phyloP scores from a whole-genome alignment of 2,888 invertebrate genomes.

The Lacanobia wlatinum region DNA sequence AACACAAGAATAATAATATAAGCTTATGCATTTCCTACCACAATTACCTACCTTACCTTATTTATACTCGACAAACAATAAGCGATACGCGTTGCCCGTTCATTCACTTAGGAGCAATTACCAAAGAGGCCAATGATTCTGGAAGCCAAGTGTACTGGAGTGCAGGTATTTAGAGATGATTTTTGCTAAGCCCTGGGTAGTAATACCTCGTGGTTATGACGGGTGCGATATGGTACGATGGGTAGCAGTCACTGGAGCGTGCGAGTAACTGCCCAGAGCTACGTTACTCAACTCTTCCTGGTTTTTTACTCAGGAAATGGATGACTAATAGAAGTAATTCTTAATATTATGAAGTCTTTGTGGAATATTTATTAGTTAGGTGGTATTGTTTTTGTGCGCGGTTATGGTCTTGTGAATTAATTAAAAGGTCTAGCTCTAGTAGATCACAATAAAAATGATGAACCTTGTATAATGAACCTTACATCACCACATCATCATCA shows the following conservation, averaged over 20 bases:
- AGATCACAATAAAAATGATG: background rate
- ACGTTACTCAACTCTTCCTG: slow-evolving; percentile 78
- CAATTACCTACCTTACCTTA: slow-evolving; percentile 24
- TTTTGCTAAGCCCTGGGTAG: slow-evolving; percentile 61
- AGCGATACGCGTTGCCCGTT: slow-evolving; percentile 72
- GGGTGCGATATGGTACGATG: slow-evolving; percentile 88
- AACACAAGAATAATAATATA: background rate
- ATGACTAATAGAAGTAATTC: slow-evolving; percentile 65
- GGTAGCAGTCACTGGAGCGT: slow-evolving; percentile 79
- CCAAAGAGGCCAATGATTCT: slow-evolving; percentile 59
- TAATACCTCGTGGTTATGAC: slow-evolving; percentile 68
- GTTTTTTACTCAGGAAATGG: slow-evolving; percentile 77
- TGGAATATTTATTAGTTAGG: slow-evolving; percentile 29
- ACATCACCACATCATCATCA: no score
- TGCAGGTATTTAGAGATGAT: slow-evolving; percentile 63
- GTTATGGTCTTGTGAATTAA: slow-evolving; percentile 8
- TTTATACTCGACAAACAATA: slow-evolving; percentile 48
- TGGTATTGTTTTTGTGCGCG: slow-evolving; percentile 24
- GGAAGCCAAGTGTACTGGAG: slow-evolving; percentile 37
- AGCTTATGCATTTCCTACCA: background rate
- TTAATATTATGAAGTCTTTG: slow-evolving; percentile 35
- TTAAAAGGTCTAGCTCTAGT: slow-evolving; percentile 7
- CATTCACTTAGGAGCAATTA: slow-evolving; percentile 87
- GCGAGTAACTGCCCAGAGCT: slow-evolving; percentile 79
- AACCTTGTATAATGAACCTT: background rate